Base-by-base conservation (phyloP, 2,888 invertebrate genomes). In the Gordius sp. region DNA sequence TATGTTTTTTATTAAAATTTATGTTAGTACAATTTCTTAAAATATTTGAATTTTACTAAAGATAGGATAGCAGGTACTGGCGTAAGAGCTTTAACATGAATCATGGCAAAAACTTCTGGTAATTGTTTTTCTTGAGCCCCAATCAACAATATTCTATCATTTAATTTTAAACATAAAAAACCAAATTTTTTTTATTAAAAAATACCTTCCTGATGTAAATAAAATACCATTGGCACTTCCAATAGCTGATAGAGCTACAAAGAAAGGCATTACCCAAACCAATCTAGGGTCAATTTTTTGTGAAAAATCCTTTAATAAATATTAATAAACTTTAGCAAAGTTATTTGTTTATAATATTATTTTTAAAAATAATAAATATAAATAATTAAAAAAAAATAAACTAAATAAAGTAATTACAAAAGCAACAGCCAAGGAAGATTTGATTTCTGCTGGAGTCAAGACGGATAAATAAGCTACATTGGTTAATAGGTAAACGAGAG, bases 391-490 rank as follows among this genome's bases (percentile, higher is more conserved):
- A n/a, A n/a, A n/a, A n/a, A n/a, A n/a, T n/a, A n/a, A n/a, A n/a
- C n/a, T n/a, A n/a, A n/a, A n/a, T n/a, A n/a, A n/a, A n/a, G n/a
- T n/a, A n/a, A n/a, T 47, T 47, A 47, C 79, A 67, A 97, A 91
- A 18, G 97, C 97, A 0, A 97, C 93, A 1, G 97, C 97, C 60
- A 83, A 81, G 1, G 87, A 86, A 0, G 79, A 79, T 13, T 91
- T 68, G 47, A 97, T 84, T 72, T 93, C 91, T 18, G 76, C 75
- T 0, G 86, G 84, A 1, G 83, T 82, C 16, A 97, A 75, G 0
- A 86, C 85, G 8, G 93, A 87, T 73, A 85, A 97, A 71, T 97
- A 91, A 2, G 97, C 89, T 33, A 93, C 75, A 67, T 97, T 97
- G 39, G 91, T 82, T 64, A 89, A 72, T 0, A 87, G 82, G 70